Evolutionary conservation across 2,113 vertebrate genomes (phyloP), one percentile per base, ranked within the genome.

Genomic region (Mus pahari): DNA sequence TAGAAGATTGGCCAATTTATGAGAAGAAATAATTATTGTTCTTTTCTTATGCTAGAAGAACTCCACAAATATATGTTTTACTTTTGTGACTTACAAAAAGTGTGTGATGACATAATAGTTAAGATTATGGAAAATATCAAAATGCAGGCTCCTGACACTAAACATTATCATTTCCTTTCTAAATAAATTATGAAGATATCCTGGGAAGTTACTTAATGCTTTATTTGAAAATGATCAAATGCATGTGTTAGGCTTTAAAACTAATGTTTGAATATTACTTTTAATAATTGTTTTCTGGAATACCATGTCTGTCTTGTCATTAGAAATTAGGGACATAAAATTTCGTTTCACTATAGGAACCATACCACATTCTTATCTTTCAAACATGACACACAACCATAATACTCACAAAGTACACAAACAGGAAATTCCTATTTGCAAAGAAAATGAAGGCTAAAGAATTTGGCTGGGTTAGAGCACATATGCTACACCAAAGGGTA

Each of bases 11-110:
- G 14, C 13, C 58, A 36, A 92, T 62, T 97, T 16, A 90, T 95
- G 28, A 79, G 95, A 91, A 78, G 66, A 93, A 93, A 96, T 13
- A 95, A 11, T 87, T 95, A 90, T 81, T 78, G 93, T 48, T 70
- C 17, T 91, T 62, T 7, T 96, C 50, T 90, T 94, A 77, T 8
- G 91, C 10, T 78, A 24, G 86, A 94, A 96, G 26, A 7, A 89
- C 11, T 36, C 53, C 7, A 24, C 68, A 91, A 68, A 86, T 93
- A 90, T 93, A 82, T 97, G 87, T 87, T 95, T 96, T 82, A 48
- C 71, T 90, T 90, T 73, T 93, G 77, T 86, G 26, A 78, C 60
- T 86, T 96, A 89, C 89, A 83, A 90, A 53, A 91, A 2, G 0
- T 71, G 0, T 95, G 7, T 89, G 12, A 94, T 96, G 87, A 77